phyloP scores from a whole-genome alignment of 2,888 invertebrate species.

The Abscondita cerata region DNA sequence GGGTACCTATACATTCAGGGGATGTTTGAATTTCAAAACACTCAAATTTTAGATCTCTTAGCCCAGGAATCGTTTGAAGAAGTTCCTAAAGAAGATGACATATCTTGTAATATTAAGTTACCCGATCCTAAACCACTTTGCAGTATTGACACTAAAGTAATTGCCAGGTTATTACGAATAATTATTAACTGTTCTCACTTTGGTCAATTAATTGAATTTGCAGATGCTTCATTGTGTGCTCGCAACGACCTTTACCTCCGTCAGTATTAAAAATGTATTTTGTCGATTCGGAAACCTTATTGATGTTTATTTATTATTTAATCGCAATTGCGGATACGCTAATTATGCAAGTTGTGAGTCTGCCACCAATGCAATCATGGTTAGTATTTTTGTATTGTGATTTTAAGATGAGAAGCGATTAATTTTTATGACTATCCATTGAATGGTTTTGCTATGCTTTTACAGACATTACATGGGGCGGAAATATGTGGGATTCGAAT shows the following conservation, averaged over 20 bases:
- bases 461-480: constrained; percentile 76
- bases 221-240: constrained; percentile 71
- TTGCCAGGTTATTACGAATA: constrained; percentile 65
- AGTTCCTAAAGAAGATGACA: constrained; percentile 13
- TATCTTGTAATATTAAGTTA: constrained; percentile 68
- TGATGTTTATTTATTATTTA: constrained; percentile 87
- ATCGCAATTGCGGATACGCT: constrained; percentile 92
- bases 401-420: too few relatives aligned
- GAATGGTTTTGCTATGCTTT: constrained; percentile 23
- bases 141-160: constrained; percentile 70
- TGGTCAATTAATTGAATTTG: too few relatives aligned
- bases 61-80: constrained; percentile 12
- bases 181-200: neutral
- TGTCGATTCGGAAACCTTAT: constrained; percentile 90
- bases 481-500: constrained; percentile 86
- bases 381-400: constrained; percentile 51
- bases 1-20: constrained; percentile 40
- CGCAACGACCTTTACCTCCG: constrained; percentile 73
- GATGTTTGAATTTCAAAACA: neutral
- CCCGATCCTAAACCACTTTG: constrained; percentile 76
- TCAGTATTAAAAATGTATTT: constrained; percentile 85
- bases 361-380: constrained; percentile 78
- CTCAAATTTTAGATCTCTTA: constrained; percentile 20
- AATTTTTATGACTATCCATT: too few relatives aligned
- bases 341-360: constrained; percentile 79